Percentiles rank a stretch among this genome's conserved stretches.
These are phyloP conservation scores for Polyommatus icarus DNA, from an alignment of 2,888 invertebrate genomes.

Conservation along the genomic window DNA sequence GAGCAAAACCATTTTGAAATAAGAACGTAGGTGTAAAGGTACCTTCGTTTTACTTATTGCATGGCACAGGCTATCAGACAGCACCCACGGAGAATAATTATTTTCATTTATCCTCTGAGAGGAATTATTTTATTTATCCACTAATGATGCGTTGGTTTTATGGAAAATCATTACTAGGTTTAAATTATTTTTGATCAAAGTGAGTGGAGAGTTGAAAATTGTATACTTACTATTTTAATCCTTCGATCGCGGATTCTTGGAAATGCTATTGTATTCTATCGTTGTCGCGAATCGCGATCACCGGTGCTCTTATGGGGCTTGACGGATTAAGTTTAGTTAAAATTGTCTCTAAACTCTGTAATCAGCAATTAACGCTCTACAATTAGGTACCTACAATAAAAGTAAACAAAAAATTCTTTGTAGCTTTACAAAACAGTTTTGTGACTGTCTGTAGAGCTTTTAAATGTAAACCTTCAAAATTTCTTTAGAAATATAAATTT, in stretches of 20 bases:
- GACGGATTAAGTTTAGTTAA: no score
- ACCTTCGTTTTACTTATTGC: constrained; percentile 16
- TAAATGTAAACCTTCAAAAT: neutral
- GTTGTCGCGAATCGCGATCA: no score
- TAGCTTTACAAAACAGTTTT: no score
- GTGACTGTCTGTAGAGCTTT: neutral
- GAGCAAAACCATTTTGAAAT: constrained; percentile 25
- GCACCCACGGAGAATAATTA: constrained; percentile 14
- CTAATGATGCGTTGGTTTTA: neutral
- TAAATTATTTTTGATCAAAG: neutral
- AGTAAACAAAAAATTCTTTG: no score
- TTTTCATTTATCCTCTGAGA: neutral
- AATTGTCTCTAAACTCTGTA: no score
- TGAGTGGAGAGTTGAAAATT: neutral
- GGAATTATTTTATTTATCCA: neutral
- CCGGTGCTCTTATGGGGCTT: no score
- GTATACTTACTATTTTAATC: no score
- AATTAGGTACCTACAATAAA: no score
- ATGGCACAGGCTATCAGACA: neutral
- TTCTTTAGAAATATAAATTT: neutral
- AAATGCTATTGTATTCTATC: no score
- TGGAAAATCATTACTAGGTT: neutral
- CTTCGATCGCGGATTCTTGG: no score
- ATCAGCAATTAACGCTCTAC: no score
- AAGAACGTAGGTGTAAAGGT: constrained; percentile 28